A percentile compares a stretch with the other conserved stretches of the same genome.
phyloP scores from a whole-genome alignment of 2,113 vertebrate species.

The Egretta garzetta region DNA sequence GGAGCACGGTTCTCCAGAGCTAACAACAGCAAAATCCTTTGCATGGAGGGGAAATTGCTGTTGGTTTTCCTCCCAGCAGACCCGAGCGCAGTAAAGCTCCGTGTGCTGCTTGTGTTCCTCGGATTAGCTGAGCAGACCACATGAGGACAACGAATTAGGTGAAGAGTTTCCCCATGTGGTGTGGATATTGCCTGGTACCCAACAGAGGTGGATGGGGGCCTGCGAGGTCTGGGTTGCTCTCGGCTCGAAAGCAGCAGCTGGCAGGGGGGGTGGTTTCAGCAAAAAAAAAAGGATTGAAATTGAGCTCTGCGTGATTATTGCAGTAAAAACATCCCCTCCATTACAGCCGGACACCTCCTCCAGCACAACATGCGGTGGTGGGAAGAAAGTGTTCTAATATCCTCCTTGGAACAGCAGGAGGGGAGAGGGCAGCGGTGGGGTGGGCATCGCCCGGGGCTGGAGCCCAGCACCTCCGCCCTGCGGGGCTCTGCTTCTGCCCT shows the following conservation, averaged over 20 bases:
- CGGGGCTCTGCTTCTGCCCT: rapidly evolving
- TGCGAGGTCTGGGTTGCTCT: neutral
- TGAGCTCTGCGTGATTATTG: rapidly evolving
- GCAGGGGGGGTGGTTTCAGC: neutral
- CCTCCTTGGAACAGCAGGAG: neutral
- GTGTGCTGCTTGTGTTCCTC: neutral
- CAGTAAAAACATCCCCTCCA: neutral
- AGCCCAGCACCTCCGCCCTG: rapidly evolving
- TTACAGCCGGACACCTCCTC: neutral
- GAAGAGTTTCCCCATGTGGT: neutral
- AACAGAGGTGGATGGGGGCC: rapidly evolving
- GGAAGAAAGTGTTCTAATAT: neutral
- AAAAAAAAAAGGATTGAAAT: neutral
- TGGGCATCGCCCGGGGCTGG: neutral
- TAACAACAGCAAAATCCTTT: neutral
- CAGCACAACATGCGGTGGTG: rapidly evolving
- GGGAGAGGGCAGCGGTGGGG: neutral
- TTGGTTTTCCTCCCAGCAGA: neutral
- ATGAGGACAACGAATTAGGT: neutral
- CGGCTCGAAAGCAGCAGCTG: neutral
- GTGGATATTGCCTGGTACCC: neutral
- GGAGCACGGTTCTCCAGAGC: neutral
- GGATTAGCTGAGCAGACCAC: neutral
- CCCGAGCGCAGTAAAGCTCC: neutral
- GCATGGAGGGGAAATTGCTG: neutral